A percentile compares a stretch with the other conserved stretches of the same genome.
phyloP scores from a whole-genome alignment of 2,797 vertebrate genomes.

The Rhynchonycteris naso region DNA sequence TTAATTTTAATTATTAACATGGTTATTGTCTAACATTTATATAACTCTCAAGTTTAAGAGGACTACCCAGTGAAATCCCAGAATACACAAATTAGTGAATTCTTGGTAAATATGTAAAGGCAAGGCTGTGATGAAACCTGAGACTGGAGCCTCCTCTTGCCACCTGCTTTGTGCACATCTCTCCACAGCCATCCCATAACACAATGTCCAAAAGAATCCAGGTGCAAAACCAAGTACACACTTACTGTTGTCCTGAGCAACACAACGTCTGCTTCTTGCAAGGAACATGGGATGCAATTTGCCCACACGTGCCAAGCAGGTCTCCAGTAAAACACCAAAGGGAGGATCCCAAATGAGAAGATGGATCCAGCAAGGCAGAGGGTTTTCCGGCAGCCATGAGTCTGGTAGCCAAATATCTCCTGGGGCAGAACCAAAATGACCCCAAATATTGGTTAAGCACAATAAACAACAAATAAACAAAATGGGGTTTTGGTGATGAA shows the following conservation, averaged over 20 bases:
- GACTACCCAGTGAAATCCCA: not conserved
- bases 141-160: not conserved
- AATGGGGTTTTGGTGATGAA: not conserved
- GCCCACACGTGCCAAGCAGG: slow-evolving; percentile 84
- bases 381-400: slow-evolving; percentile 66
- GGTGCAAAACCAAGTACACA: slow-evolving; percentile 25
- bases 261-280: slow-evolving; percentile 82
- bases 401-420: slow-evolving; percentile 85
- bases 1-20: not conserved
- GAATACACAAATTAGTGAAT: not conserved
- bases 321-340: slow-evolving; percentile 84
- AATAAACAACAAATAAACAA: not conserved
- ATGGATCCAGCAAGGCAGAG: slow-evolving; percentile 80
- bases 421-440: slow-evolving; percentile 54
- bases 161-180: not conserved
- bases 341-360: slow-evolving; percentile 82
- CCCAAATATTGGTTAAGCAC: not conserved
- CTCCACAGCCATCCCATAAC: not conserved
- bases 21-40: not conserved
- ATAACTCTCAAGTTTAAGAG: not conserved
- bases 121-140: not conserved
- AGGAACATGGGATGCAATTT: slow-evolving; percentile 77
- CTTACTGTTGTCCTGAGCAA: slow-evolving; percentile 84
- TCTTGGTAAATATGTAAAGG: not conserved
- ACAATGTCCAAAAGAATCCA: not conserved